Evolutionary conservation across 2,888 invertebrate genomes (phyloP), one percentile per base, ranked within the genome.

Genomic region (Cerceris ruficornis): DNA sequence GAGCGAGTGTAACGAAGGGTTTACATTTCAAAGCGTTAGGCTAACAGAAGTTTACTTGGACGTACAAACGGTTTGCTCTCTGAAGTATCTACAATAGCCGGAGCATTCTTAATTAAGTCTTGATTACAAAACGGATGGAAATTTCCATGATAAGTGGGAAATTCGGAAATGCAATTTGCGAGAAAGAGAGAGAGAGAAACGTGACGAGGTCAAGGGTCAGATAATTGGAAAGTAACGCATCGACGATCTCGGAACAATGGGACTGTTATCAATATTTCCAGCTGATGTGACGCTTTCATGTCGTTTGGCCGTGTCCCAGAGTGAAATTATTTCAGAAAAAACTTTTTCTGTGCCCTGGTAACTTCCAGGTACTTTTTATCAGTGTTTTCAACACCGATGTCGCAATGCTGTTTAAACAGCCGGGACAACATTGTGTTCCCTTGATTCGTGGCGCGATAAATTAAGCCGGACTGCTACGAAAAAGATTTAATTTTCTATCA

Each of bases 261-360:
- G 43, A 59, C 75, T 49, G 64, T 64, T 70, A 70, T 75, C 75
- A 70, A 69, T 74, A 65, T 70, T 75, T 75, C 70, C 60, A 70
- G 65, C 52, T 28, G 75, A 70, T 52, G 60, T 59, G 54, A 43
- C 59, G 50, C 69, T 62, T 74, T 74, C 39, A 58, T 52, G 62
- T 9, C 68, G 39, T 9, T 11, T 11, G 15, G 60, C 60, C 69
- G 41, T 15, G 57, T 41, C 42, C 58, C 13, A 13, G 58, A 13
- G 39, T 6, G 41, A 58, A 58, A 58, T 58, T 58, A 58, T 58
- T 58, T 41, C 58, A 6, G 41, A 58, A 58, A 39, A 58, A 7
- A 0, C 7, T 41, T 58, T 58, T 41, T 58, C 41, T n/a, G 41
- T 41, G 58, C 58, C 42, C 41, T 41, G 14, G 13, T 58, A 58